These are phyloP conservation scores for Octomys mimax DNA, from an alignment of 2,797 vertebrate genomes.

Conservation along the genomic window DNA sequence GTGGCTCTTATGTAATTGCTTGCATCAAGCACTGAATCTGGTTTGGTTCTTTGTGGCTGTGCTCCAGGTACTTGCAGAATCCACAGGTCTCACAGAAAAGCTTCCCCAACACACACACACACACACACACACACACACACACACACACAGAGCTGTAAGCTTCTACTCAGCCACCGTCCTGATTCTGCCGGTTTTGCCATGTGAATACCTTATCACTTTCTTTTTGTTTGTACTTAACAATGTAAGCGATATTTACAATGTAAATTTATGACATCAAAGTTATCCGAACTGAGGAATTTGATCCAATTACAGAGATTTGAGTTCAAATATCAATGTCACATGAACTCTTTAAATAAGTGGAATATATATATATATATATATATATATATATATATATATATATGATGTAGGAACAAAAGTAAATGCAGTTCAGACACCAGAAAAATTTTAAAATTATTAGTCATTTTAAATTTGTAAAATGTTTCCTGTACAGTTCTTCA, in stretches of 20 bases:
- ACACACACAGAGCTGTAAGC: not conserved
- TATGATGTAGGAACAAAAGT: not conserved
- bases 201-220: not conserved
- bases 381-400: not conserved
- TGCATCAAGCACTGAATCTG: not conserved
- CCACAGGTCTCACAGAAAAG: not conserved
- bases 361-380: not conserved
- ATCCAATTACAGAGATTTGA: not conserved
- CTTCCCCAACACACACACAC: too few species aligned
- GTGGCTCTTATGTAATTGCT: not conserved
- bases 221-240: not conserved
- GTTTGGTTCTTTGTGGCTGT: not conserved
- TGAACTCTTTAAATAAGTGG: not conserved
- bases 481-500: not conserved
- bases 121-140: too few species aligned
- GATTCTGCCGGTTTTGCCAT: not conserved
- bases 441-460: not conserved
- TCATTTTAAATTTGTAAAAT: not conserved
- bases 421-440: not conserved
- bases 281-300: not conserved
- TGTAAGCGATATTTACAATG: not conserved
- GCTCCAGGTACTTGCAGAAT: not conserved
- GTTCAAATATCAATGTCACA: not conserved
- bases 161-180: not conserved
- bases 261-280: not conserved